Evolutionary conservation across 1,140 invertebrate genomes (phyloP).

Genomic region (Meloidogyne exigua): DNA sequence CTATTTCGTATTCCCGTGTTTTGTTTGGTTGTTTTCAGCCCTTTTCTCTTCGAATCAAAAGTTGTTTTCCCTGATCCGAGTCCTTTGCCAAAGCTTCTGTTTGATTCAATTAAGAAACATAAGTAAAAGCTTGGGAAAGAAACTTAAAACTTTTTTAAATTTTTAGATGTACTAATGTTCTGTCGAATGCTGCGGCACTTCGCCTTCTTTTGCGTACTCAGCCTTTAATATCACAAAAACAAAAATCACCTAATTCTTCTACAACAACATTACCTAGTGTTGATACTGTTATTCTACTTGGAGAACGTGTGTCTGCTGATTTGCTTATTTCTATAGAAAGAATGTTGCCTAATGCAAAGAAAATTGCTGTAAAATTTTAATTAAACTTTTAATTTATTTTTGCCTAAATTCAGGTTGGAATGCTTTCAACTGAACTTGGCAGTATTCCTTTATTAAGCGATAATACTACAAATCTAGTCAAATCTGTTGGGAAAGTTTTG

Average conservation of each 20-base stretch:
- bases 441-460: slow-evolving; percentile 57
- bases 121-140: slow-evolving; percentile 11
- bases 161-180: slow-evolving; percentile 51
- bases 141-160: background rate
- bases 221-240: background rate
- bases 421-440: slow-evolving; percentile 59
- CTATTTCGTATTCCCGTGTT: slow-evolving; percentile 59
- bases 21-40: slow-evolving; percentile 53
- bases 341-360: slow-evolving; percentile 54
- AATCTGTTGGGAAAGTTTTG: slow-evolving; percentile 51
- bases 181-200: slow-evolving; percentile 58
- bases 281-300: slow-evolving; percentile 58
- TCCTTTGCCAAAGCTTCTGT: slow-evolving; percentile 53
- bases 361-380: slow-evolving; percentile 54
- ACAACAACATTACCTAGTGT: slow-evolving; percentile 48
- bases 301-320: slow-evolving; percentile 54
- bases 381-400: background rate
- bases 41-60: slow-evolving; percentile 55
- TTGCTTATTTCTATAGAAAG: slow-evolving; percentile 51
- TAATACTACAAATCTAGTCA: slow-evolving; percentile 59
- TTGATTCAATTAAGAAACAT: slow-evolving; percentile 57
- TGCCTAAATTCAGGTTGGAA: slow-evolving; percentile 61
- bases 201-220: slow-evolving; percentile 54
- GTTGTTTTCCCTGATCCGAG: slow-evolving; percentile 56
- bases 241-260: slow-evolving; percentile 29